These are phyloP conservation scores for Chaetodon trifasciatus DNA, from an alignment of 2,797 vertebrate species.

Conservation along the genomic window DNA sequence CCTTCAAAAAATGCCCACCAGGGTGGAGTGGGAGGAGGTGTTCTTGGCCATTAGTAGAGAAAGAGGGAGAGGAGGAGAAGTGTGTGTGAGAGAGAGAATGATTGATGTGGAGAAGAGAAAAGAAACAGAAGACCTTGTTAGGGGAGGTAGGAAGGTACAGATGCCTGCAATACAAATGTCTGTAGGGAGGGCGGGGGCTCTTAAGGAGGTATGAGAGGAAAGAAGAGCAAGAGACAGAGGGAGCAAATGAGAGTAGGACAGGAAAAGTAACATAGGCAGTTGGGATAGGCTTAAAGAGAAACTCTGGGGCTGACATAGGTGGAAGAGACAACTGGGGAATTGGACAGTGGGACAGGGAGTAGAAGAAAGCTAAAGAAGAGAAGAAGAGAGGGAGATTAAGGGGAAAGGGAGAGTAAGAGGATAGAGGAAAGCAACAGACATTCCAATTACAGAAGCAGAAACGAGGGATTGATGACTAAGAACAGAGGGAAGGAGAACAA, in stretches of 20 bases:
- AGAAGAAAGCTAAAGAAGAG: slow-evolving; percentile 23
- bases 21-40: slow-evolving; percentile 64
- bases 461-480: slow-evolving; percentile 67
- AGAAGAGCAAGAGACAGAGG: slow-evolving; percentile 37
- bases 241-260: slow-evolving; percentile 59
- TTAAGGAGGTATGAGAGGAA: slow-evolving; percentile 59
- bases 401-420: slow-evolving; percentile 54
- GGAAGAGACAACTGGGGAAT: slow-evolving; percentile 77
- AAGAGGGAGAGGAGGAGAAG: slow-evolving; percentile 14
- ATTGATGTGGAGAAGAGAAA: slow-evolving; percentile 68
- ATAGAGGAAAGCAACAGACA: slow-evolving; percentile 71
- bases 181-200: slow-evolving; percentile 47
- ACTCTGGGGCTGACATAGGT: slow-evolving; percentile 70
- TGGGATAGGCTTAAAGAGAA: slow-evolving; percentile 61
- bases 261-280: slow-evolving; percentile 56
- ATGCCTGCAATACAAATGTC: slow-evolving; percentile 71
- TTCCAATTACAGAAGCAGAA: slow-evolving; percentile 77
- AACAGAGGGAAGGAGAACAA: slow-evolving; percentile 60
- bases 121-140: slow-evolving; percentile 67
- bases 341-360: slow-evolving; percentile 58
- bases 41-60: slow-evolving; percentile 56
- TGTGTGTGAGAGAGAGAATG: slow-evolving; percentile 30
- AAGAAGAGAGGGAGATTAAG: slow-evolving; percentile 48
- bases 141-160: slow-evolving; percentile 56
- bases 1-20: slow-evolving; percentile 78